Base-by-base conservation (phyloP, 2,113 vertebrate genomes). In the Limnothrissa miodon region DNA sequence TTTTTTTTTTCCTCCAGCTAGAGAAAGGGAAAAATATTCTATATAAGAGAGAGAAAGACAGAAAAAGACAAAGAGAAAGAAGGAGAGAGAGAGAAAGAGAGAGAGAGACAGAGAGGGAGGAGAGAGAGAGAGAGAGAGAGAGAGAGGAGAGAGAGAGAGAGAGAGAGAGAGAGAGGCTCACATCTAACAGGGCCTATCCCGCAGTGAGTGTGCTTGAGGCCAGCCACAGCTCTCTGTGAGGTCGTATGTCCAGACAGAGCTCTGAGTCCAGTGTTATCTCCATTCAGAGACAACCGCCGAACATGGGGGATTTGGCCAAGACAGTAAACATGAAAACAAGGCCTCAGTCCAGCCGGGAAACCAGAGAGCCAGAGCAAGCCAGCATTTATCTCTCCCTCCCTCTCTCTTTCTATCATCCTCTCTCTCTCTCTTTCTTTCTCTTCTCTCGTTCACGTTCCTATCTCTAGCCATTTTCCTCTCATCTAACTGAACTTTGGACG, bases 311-410 rank as follows among this genome's bases (percentile, higher is more conserved):
- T 81, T 81, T 48, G 44, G 53, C 39, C 74, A 23, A 62, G 36
- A 62, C 44, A 45, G 17, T 48, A 53, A 83, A 86, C 79, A 42
- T 45, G 13, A 80, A 86, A 86, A n/a, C 80, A 66, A 84, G 74
- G 66, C 66, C 29, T 2, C 13, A 15, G 25, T 17, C 66, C 66
- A 62, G n/a, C 59, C n/a, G 7, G 25, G 59, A 62, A 7, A 59
- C 66, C 66, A 74, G 33, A 33, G 25, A 74, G 9, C 25, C 33
- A 29, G 15, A 36, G 59, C 5, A 11, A 74, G 66, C 66, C 10
- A 36, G 25, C 29, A 33, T 17, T 33, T 33, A 1, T 39, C 25
- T 36, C 59, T 62, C 66, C 33, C 33, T 74, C 29, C 36, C 66
- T 36, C 0, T 36, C 66, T 33, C 11, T 33, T 29, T 36, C 25